Conservation (phyloP, 2,797 vertebrate species). For the Vipera ursinii region DNA sequence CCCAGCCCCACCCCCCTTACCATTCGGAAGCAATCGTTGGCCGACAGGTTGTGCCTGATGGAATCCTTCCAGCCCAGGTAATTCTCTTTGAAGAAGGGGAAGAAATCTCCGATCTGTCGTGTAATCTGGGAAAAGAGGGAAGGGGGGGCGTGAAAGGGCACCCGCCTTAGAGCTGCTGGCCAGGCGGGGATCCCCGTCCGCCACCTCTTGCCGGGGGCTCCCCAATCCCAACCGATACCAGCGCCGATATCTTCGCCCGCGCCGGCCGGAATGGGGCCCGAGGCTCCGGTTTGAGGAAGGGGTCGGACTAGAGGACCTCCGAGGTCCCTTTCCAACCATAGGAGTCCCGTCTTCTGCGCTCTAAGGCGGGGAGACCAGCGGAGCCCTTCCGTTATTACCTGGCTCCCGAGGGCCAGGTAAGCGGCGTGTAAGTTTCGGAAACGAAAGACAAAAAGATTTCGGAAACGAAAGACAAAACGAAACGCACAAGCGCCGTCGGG, state of each 20-base stretch:
- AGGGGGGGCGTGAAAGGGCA: rapidly evolving
- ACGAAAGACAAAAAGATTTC: rapidly evolving
- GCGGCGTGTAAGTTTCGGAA: not conserved
- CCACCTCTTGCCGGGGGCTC: not conserved
- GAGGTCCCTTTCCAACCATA: not conserved
- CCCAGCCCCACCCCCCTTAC: constrained; percentile 55
- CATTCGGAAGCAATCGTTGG: constrained; percentile 87
- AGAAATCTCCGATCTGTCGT: constrained; percentile 80
- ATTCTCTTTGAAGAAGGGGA: constrained; percentile 87
- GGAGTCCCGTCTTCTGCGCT: not conserved
- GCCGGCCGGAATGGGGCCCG: too few relatives aligned
- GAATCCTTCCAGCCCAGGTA: constrained; percentile 92
- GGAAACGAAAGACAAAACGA: not conserved
- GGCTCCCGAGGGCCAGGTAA: not conserved
- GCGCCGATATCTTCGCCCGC: not conserved
- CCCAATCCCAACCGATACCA: not conserved
- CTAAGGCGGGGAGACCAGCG: not conserved
- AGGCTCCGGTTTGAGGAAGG: not conserved
- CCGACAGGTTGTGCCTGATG: constrained; percentile 89
- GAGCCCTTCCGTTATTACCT: not conserved
- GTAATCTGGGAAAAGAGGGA: constrained; percentile 76
- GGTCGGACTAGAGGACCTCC: not conserved
- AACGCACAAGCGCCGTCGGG: not conserved
- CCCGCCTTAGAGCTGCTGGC: not conserved
- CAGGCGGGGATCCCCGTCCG: not conserved